Conservation (phyloP, 2,888 invertebrate genomes). For the Chymomyza fuscimana region DNA sequence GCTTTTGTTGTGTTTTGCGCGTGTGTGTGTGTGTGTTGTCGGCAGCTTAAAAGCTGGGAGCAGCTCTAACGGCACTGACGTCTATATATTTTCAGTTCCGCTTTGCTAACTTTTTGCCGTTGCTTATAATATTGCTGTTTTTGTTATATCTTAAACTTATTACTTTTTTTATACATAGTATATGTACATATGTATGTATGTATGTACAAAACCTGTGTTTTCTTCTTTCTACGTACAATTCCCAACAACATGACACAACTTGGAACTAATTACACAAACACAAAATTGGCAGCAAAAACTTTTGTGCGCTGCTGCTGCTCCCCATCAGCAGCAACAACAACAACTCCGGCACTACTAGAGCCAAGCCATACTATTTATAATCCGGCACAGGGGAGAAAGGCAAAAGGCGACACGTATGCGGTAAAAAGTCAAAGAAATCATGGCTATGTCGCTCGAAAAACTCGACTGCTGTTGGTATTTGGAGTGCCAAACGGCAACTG, state of each 20-base stretch:
- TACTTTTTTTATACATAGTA: constrained; percentile 44
- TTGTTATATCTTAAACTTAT: constrained; percentile 40
- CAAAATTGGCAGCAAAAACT: constrained; percentile 49
- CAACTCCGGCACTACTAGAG: constrained; percentile 41
- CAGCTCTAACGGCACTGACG: constrained; percentile 64
- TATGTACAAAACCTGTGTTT: constrained; percentile 8
- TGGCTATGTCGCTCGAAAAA: constrained; percentile 48
- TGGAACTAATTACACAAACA: constrained; percentile 60
- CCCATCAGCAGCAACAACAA: constrained; percentile 16
- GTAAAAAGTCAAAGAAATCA: constrained; percentile 55
- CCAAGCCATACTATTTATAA: constrained; percentile 57
- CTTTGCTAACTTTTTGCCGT: constrained; percentile 71
- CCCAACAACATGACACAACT: constrained; percentile 55
- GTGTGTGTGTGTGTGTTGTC: constrained; percentile 18
- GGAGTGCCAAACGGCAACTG: constrained; percentile 49
- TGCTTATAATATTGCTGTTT: constrained; percentile 42
- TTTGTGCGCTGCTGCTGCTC: background rate
- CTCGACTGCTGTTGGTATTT: constrained; percentile 42
- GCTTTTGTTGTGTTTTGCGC: constrained; percentile 16
- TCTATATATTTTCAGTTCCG: constrained; percentile 67
- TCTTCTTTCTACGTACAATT: constrained; percentile 44
- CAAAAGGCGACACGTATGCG: constrained; percentile 43
- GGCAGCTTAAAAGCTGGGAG: constrained; percentile 57
- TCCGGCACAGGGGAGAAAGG: constrained; percentile 43
- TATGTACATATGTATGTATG: constrained; percentile 19